These are phyloP conservation scores for Poecilia velifera DNA, from an alignment of 2,797 vertebrate species.

Conservation along the genomic window DNA sequence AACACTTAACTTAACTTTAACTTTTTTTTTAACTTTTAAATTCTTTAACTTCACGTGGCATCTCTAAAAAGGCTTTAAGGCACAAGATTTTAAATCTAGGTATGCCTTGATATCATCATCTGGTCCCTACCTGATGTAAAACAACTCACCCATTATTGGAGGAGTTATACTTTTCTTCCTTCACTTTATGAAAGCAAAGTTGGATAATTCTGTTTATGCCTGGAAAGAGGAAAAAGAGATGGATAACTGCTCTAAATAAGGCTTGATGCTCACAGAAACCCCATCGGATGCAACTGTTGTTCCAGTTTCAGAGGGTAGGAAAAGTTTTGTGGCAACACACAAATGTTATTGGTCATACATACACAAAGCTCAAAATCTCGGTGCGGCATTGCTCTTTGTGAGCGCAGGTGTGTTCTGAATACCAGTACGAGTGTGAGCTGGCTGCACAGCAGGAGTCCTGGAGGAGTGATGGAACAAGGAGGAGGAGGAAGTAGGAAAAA, in stretches of 20 bases:
- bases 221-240: conserved; percentile 12
- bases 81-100: neutral
- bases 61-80: neutral
- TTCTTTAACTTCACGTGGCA: neutral
- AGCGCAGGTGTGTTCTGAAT: conserved; percentile 16
- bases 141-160: neutral
- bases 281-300: conserved; percentile 8
- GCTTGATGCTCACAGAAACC: neutral
- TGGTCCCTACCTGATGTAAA: neutral
- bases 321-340: conserved; percentile 6
- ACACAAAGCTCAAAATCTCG: conserved; percentile 5
- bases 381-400: neutral
- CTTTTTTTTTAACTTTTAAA: neutral
- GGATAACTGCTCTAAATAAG: conserved; percentile 12
- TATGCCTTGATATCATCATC: neutral
- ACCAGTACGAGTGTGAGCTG: conserved; percentile 12
- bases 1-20: neutral
- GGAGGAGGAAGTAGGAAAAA: conserved; percentile 33
- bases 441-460: conserved; percentile 29
- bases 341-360: neutral
- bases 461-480: conserved; percentile 28
- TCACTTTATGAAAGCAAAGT: neutral
- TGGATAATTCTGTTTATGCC: conserved; percentile 10
- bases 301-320: conserved; percentile 26
- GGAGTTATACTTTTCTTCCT: neutral